Evolutionary conservation across 2,113 vertebrate genomes (phyloP).

Genomic region (Marmota flaviventris): DNA sequence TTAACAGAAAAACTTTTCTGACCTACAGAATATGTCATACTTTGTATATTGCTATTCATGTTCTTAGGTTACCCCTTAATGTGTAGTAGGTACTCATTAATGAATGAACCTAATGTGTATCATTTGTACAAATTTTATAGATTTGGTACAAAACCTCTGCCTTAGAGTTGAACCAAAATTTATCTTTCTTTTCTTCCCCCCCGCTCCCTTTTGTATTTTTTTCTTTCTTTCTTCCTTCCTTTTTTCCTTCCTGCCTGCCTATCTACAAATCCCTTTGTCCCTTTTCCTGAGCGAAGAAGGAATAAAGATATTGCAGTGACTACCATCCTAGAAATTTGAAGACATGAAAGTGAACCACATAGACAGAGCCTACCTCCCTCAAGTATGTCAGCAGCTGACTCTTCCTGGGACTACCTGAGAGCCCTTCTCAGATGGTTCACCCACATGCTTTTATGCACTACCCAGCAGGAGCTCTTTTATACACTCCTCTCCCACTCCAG

Average conservation of each 20-base stretch:
- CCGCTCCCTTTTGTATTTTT: background rate
- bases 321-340: background rate
- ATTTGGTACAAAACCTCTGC: background rate
- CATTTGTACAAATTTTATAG: background rate
- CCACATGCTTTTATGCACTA: background rate
- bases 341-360: background rate
- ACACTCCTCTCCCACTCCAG: background rate
- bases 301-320: background rate
- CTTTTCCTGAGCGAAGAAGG: background rate
- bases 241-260: background rate
- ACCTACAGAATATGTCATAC: background rate
- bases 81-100: background rate
- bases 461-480: background rate
- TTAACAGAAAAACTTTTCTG: background rate
- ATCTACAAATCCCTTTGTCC: background rate
- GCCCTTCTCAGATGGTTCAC: rapidly evolving
- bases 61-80: background rate
- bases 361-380: background rate
- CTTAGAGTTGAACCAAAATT: background rate
- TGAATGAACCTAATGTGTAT: background rate
- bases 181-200: background rate
- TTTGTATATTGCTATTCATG: background rate
- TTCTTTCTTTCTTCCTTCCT: background rate
- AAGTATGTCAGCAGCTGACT: background rate
- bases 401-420: background rate